Percentiles rank a stretch among this genome's conserved stretches.
These are phyloP conservation scores for Chorisops tibialis DNA, from an alignment of 2,888 invertebrate species.

Conservation along the genomic window DNA sequence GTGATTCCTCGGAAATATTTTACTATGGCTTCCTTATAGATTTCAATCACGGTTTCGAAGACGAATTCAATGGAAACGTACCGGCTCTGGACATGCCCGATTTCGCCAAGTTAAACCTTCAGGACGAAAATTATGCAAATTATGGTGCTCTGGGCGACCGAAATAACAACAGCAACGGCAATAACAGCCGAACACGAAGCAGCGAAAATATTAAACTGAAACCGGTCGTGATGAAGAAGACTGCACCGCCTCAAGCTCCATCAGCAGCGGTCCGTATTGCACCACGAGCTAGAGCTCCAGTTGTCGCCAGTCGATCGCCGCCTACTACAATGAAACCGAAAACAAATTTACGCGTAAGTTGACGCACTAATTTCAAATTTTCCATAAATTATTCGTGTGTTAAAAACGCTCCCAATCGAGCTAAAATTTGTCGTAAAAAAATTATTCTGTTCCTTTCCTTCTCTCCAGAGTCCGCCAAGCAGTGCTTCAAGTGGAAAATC, in stretches of 20 bases:
- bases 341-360: constrained; percentile 24
- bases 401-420: neutral
- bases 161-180: constrained; percentile 35
- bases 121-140: constrained; percentile 12
- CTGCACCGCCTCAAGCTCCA: constrained; percentile 36
- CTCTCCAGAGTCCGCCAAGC: constrained; percentile 15
- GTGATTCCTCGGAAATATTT: neutral
- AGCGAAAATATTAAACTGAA: constrained; percentile 42
- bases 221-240: constrained; percentile 46
- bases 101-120: constrained; percentile 8
- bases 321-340: constrained; percentile 16
- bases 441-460: constrained; percentile 2
- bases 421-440: neutral
- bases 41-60: constrained; percentile 12
- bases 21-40: constrained; percentile 16
- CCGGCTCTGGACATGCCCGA: neutral
- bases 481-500: constrained; percentile 20
- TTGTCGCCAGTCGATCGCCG: constrained; percentile 15
- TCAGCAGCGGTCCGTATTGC: constrained; percentile 17
- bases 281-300: constrained; percentile 11
- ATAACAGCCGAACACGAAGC: constrained; percentile 35
- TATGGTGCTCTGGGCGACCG: neutral
- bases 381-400: neutral
- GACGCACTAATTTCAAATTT: no score
- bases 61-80: constrained; percentile 8